Conservation (phyloP, 2,888 invertebrate genomes). For the Brachyopa scutellaris region DNA sequence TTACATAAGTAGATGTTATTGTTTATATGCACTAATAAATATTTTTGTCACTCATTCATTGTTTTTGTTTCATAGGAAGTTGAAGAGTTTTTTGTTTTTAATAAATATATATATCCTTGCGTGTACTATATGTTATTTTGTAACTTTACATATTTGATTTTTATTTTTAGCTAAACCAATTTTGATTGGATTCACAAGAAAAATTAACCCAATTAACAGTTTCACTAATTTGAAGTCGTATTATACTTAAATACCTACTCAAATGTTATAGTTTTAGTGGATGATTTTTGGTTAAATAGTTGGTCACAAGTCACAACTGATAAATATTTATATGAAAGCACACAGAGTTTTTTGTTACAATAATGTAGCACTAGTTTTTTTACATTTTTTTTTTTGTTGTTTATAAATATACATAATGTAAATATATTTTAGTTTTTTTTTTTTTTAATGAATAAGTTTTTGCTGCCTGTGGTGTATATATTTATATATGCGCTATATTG, state of each 20-base stretch:
- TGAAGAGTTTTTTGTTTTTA: conserved; percentile 20
- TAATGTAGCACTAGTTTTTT: conserved; percentile 12
- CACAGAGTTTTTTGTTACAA: conserved; percentile 48
- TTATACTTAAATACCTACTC: conserved; percentile 51
- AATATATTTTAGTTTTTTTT: conserved; percentile 63
- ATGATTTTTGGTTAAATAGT: conserved; percentile 17
- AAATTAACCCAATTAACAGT: conserved; percentile 11
- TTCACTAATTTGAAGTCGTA: conserved; percentile 20
- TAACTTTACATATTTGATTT: neutral
- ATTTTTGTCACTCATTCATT: conserved; percentile 61
- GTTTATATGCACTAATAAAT: conserved; percentile 31
- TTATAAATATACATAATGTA: conserved; percentile 57
- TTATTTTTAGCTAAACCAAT: neutral
- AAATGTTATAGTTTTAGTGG: conserved; percentile 25
- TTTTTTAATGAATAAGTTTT: conserved; percentile 62
- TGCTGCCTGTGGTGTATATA: conserved; percentile 65
- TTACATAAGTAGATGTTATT: conserved; percentile 15
- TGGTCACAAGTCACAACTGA: conserved; percentile 47
- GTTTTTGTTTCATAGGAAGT: conserved; percentile 30
- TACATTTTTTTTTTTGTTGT: conserved; percentile 34
- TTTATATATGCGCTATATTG: conserved; percentile 47
- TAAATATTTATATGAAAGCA: conserved; percentile 55
- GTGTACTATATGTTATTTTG: neutral
- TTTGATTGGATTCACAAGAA: conserved; percentile 23
- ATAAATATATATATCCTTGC: neutral